A percentile compares a stretch with the other conserved stretches of the same genome.
Evolutionary conservation across 2,797 vertebrate species (phyloP).

Genomic region (Galaxias olidus): DNA sequence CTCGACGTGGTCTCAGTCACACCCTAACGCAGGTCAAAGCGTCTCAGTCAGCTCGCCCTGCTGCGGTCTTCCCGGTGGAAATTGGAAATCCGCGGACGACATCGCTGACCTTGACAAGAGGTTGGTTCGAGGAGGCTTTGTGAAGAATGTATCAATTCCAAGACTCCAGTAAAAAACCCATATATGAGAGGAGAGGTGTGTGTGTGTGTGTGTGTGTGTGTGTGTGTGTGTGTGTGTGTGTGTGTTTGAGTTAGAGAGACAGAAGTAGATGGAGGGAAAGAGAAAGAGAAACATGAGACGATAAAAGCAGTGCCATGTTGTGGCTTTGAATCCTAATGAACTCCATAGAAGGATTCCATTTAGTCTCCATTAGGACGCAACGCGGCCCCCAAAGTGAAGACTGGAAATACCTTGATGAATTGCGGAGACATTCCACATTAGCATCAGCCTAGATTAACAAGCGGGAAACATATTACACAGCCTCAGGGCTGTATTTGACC

Average conservation of each 20-base stretch:
- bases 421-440: slow-evolving; percentile 35
- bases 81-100: slow-evolving; percentile 97
- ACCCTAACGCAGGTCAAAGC: slow-evolving; percentile 87
- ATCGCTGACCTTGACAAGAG: slow-evolving; percentile 82
- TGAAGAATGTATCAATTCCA: slow-evolving; percentile 47
- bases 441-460: slow-evolving; percentile 43
- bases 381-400: not conserved
- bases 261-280: slow-evolving; percentile 20
- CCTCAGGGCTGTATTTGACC: slow-evolving; percentile 42
- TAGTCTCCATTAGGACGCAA: not conserved
- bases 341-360: not conserved
- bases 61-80: slow-evolving; percentile 91
- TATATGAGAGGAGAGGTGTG: not conserved
- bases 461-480: slow-evolving; percentile 37
- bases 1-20: slow-evolving; percentile 73
- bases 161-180: slow-evolving; percentile 18
- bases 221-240: not conserved
- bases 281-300: slow-evolving; percentile 13
- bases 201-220: slow-evolving; percentile 3
- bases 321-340: slow-evolving; percentile 12
- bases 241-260: not conserved
- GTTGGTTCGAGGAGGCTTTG: slow-evolving; percentile 67
- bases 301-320: not conserved
- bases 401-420: slow-evolving; percentile 14
- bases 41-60: slow-evolving; percentile 83